These are phyloP conservation scores for Eulemur rubriventer DNA, from an alignment of 2,797 vertebrate genomes.

Conservation along the genomic window DNA sequence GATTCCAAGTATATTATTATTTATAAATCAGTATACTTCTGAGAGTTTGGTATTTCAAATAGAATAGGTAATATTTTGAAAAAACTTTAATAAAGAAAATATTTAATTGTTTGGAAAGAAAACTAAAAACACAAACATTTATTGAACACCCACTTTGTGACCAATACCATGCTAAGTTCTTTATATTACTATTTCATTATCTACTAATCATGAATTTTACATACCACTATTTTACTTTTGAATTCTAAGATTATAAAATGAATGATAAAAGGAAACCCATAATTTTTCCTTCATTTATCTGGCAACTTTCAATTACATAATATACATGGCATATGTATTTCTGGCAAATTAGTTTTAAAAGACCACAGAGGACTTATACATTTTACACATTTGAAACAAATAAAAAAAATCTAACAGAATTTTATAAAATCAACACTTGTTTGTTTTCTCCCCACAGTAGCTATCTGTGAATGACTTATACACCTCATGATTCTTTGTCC, in stretches of 20 bases:
- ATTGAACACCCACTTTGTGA: background rate
- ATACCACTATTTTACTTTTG: background rate
- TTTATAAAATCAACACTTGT: background rate
- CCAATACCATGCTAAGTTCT: background rate
- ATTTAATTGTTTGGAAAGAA: background rate
- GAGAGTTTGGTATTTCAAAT: background rate
- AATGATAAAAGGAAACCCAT: background rate
- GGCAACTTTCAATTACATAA: conserved; percentile 16
- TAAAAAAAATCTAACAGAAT: background rate
- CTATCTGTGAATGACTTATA: background rate
- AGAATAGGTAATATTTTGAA: background rate
- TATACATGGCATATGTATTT: background rate
- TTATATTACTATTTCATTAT: background rate
- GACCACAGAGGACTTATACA: background rate
- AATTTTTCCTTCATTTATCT: conserved; percentile 6
- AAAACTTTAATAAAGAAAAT: conserved; percentile 9
- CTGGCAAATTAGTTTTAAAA: conserved; percentile 42
- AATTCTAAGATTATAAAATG: conserved; percentile 1
- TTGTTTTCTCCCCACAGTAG: background rate
- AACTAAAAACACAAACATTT: background rate
- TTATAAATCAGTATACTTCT: background rate
- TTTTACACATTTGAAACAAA: conserved; percentile 4
- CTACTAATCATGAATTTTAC: background rate
- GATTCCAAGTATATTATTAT: background rate
- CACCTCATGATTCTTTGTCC: background rate